Percentiles rank a stretch among this genome's conserved stretches.
phyloP scores from a whole-genome alignment of 2,888 invertebrate genomes.

The Xanthorhoe designata region DNA sequence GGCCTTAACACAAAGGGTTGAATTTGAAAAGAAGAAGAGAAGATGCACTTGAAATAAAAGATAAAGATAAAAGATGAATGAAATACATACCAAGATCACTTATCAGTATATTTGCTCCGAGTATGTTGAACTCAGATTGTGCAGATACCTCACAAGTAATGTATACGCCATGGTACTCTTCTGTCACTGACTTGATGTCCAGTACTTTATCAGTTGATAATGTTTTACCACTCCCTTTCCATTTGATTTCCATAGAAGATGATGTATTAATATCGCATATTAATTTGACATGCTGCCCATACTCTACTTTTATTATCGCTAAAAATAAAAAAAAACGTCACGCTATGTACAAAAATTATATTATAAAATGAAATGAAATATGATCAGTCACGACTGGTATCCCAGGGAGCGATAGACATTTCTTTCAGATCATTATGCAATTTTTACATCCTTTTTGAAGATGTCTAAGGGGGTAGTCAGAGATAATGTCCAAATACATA shows the following conservation, averaged over 20 bases:
- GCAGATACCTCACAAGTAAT: constrained; percentile 10
- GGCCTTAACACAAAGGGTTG: no score
- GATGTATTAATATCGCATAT: constrained; percentile 9
- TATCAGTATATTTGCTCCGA: constrained; percentile 7
- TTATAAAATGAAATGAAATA: no score
- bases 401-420: no score
- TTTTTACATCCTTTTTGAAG: no score
- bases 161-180: constrained; percentile 14
- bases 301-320: constrained; percentile 3
- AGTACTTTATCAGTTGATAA: not conserved
- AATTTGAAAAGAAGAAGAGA: no score
- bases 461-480: no score
- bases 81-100: constrained; percentile 13
- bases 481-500: no score
- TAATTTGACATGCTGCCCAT: constrained; percentile 13
- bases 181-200: constrained; percentile 13
- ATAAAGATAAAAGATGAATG: no score
- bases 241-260: not conserved
- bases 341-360: not conserved
- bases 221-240: not conserved
- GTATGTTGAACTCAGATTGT: not conserved
- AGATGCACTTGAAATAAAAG: no score
- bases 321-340: not conserved
- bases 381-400: no score
- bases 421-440: no score